Evolutionary conservation across 2,888 invertebrate genomes (phyloP).

Genomic region (Ectemnius lituratus): DNA sequence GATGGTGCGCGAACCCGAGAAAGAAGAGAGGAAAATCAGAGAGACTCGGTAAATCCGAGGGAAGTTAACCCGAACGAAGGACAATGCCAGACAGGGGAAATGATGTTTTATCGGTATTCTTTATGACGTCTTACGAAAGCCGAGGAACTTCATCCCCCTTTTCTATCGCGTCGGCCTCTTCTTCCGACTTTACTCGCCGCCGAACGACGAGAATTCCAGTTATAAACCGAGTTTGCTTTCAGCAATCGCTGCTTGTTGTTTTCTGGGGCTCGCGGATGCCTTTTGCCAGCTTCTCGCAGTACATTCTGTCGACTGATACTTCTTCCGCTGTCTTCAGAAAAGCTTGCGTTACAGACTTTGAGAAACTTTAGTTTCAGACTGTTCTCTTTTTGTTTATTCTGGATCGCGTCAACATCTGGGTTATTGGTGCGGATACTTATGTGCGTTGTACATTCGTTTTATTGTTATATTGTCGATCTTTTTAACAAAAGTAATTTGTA

Average conservation of each 20-base stretch:
- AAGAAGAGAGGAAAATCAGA: slow-evolving; percentile 30
- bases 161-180: neutral
- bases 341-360: too few species aligned
- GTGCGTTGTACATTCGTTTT: too few species aligned
- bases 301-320: neutral
- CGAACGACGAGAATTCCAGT: neutral
- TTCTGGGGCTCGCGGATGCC: neutral
- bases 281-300: neutral
- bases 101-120: slow-evolving; percentile 44
- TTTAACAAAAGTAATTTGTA: too few species aligned
- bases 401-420: too few species aligned
- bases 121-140: slow-evolving; percentile 15
- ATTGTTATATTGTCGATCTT: too few species aligned
- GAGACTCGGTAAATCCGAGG: slow-evolving; percentile 33
- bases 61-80: slow-evolving; percentile 42
- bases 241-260: neutral
- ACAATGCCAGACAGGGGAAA: slow-evolving; percentile 35
- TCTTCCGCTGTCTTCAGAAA: too few species aligned
- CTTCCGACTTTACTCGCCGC: neutral
- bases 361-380: too few species aligned
- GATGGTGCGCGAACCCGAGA: neutral
- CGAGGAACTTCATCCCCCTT: slow-evolving; percentile 28
- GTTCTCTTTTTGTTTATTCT: too few species aligned
- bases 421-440: too few species aligned
- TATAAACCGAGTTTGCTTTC: neutral